phyloP scores from a whole-genome alignment of 2,113 vertebrate species.

The Myodes glareolus region DNA sequence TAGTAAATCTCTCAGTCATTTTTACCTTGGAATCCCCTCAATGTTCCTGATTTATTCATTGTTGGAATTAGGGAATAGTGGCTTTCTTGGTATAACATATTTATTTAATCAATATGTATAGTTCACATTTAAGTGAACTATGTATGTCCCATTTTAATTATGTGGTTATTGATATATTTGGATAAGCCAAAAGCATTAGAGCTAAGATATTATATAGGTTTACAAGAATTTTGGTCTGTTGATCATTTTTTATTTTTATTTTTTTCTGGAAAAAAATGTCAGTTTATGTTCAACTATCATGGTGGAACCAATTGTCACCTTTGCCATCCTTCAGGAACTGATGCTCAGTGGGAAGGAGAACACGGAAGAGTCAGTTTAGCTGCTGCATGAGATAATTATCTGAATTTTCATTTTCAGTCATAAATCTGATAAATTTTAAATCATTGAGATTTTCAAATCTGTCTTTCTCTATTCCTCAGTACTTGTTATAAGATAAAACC shows the following conservation, averaged over 20 bases:
- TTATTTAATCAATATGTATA: constrained; percentile 49
- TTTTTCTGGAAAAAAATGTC: neutral
- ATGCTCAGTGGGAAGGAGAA: neutral
- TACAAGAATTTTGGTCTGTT: constrained; percentile 44
- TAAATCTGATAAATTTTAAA: constrained; percentile 19
- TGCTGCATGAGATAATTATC: neutral
- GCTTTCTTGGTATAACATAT: constrained; percentile 32
- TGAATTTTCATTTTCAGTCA: constrained; percentile 37
- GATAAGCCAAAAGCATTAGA: constrained; percentile 40
- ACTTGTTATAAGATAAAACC: constrained; percentile 32
- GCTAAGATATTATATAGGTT: neutral
- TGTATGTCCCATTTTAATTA: constrained; percentile 51
- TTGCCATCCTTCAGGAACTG: neutral
- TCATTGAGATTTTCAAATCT: neutral
- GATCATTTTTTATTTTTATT: neutral
- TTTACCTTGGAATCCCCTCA: neutral
- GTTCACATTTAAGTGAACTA: constrained; percentile 48
- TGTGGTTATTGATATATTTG: constrained; percentile 61
- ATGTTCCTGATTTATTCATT: neutral
- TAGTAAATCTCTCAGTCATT: neutral
- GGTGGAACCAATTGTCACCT: neutral
- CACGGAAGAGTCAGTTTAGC: neutral
- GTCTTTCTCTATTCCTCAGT: neutral
- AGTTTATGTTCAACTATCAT: neutral
- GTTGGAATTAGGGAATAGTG: constrained; percentile 28